phyloP scores from a whole-genome alignment of 2,888 invertebrate species.

The Pogonocherus hispidulus region DNA sequence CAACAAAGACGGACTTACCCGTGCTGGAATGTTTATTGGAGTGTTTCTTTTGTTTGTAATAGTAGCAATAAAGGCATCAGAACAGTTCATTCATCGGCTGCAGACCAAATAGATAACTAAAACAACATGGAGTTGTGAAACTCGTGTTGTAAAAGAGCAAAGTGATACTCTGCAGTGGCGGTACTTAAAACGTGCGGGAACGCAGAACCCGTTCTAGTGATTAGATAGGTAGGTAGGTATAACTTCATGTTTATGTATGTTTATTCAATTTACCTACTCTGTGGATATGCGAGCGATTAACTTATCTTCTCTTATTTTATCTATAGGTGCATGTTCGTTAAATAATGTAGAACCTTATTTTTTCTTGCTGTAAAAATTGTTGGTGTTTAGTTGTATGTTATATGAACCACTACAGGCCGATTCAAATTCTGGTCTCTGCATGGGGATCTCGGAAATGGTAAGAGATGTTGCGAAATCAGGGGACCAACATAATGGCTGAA shows the following conservation, averaged over 20 bases:
- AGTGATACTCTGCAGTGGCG: constrained; percentile 41
- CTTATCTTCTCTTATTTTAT: too few species aligned
- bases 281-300: not conserved
- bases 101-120: constrained; percentile 63
- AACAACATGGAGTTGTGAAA: constrained; percentile 63
- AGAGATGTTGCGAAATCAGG: too few species aligned
- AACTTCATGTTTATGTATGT: not conserved
- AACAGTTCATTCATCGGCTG: constrained; percentile 66
- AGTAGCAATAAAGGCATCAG: constrained; percentile 66
- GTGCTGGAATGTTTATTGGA: constrained; percentile 63
- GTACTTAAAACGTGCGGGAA: constrained; percentile 24
- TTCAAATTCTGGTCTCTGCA: too few species aligned
- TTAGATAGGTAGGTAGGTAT: not conserved
- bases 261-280: not conserved
- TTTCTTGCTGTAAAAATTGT: too few species aligned
- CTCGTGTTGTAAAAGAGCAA: constrained; percentile 61
- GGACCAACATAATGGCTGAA: too few species aligned
- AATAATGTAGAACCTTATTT: too few species aligned
- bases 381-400: too few species aligned
- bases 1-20: constrained; percentile 59
- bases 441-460: too few species aligned
- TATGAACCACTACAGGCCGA: too few species aligned
- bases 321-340: too few species aligned
- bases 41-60: constrained; percentile 64
- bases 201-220: constrained; percentile 17